A percentile compares a stretch with the other conserved stretches of the same genome.
Evolutionary conservation across 2,113 vertebrate species (phyloP).

Genomic region (Girardinichthys multiradiatus): DNA sequence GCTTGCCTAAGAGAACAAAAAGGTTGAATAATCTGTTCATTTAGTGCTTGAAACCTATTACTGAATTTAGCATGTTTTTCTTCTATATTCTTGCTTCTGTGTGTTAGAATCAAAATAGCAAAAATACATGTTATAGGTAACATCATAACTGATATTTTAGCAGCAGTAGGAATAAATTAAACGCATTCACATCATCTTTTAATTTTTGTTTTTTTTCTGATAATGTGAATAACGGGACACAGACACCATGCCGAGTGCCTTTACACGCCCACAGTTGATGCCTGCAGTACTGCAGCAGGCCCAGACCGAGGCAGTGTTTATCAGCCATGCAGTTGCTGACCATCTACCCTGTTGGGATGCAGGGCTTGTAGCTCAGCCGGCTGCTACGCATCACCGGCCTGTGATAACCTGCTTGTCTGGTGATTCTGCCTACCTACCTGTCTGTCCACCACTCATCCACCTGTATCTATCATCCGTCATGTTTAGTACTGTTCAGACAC

Average conservation of each 20-base stretch:
- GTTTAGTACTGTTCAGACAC: constrained; percentile 20
- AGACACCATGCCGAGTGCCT: constrained; percentile 5
- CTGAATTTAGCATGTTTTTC: background rate
- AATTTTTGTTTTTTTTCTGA: background rate
- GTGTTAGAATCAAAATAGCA: background rate
- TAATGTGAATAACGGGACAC: too few species aligned
- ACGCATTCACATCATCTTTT: background rate
- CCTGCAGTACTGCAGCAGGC: constrained; percentile 63
- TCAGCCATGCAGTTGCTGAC: constrained; percentile 49
- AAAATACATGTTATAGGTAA: background rate
- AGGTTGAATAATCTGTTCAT: too few species aligned
- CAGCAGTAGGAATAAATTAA: background rate
- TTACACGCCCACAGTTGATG: constrained; percentile 7
- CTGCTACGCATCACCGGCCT: constrained; percentile 49
- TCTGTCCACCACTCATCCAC: constrained; percentile 36
- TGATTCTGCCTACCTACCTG: constrained; percentile 44
- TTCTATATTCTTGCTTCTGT: background rate
- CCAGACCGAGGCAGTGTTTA: constrained; percentile 74
- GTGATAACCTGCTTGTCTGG: constrained; percentile 64
- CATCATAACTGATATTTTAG: background rate
- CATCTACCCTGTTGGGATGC: constrained; percentile 74
- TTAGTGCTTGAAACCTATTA: too few species aligned
- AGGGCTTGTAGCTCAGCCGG: constrained; percentile 63
- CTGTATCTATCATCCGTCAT: constrained; percentile 31
- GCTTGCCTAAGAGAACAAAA: too few species aligned